Percentiles rank a stretch among this genome's conserved stretches.
Conservation (phyloP, 2,113 vertebrate species). For the Loxodonta africana region DNA sequence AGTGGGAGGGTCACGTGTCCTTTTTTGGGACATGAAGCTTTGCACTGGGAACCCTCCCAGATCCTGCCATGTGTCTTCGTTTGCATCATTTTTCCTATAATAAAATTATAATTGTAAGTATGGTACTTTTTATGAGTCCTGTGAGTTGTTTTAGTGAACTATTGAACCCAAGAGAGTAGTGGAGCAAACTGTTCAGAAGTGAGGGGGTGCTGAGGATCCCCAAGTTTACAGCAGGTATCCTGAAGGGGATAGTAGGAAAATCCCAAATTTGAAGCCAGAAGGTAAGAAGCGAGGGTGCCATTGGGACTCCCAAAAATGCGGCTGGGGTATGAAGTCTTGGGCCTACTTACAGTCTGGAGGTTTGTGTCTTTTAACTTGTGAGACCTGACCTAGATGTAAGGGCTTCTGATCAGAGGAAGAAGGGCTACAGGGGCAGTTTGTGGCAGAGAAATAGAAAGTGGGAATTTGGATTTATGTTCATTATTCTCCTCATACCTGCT, state of each 20-base stretch:
- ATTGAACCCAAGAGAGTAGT: not conserved
- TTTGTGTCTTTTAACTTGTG: not conserved
- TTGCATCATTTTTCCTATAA: not conserved
- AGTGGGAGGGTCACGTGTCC: not conserved
- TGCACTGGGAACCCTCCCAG: not conserved
- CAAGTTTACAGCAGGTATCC: not conserved
- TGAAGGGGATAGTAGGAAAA: not conserved
- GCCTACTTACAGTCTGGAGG: not conserved
- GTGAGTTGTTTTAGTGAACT: not conserved
- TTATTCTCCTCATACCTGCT: not conserved
- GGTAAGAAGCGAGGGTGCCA: not conserved
- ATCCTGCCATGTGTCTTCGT: not conserved
- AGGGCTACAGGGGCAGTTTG: not conserved
- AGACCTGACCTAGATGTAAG: not conserved
- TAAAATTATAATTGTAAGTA: not conserved
- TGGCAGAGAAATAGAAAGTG: not conserved
- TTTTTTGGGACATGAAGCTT: not conserved
- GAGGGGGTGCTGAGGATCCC: not conserved
- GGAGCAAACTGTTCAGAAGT: not conserved
- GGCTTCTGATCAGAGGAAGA: not conserved
- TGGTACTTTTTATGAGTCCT: not conserved
- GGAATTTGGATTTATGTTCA: not conserved
- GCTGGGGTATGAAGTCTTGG: not conserved
- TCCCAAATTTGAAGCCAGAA: not conserved
- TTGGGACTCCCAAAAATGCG: not conserved